Evolutionary conservation across 2,888 invertebrate species (phyloP).

Genomic region (Melanchra persicariae): DNA sequence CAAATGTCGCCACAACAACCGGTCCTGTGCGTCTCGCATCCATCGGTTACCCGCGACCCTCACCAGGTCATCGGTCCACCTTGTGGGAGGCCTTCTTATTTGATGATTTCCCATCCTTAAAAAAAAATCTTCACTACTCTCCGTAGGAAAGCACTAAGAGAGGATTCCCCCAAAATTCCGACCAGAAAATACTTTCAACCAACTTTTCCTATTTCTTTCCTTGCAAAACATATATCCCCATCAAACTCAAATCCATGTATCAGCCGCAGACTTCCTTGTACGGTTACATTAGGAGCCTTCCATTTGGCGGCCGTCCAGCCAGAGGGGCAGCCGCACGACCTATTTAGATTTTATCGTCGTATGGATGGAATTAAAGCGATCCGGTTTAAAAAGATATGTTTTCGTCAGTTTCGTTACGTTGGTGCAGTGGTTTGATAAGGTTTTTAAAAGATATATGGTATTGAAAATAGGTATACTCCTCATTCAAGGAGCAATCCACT

Average conservation of each 20-base stretch:
- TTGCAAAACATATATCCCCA: conserved; percentile 42
- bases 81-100: no score
- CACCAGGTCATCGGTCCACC: no score
- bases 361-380: conserved; percentile 61
- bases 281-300: conserved; percentile 62
- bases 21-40: no score
- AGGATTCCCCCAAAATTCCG: no score
- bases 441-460: not conserved
- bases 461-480: no score
- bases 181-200: not conserved
- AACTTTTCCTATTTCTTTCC: conserved; percentile 12
- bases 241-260: conserved; percentile 61
- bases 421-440: conserved; percentile 32
- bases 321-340: conserved; percentile 60
- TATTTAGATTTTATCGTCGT: conserved; percentile 67
- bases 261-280: conserved; percentile 59
- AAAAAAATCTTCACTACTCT: no score
- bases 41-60: no score
- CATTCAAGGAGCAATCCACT: no score
- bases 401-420: conserved; percentile 36
- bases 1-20: no score
- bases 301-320: conserved; percentile 64
- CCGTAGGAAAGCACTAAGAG: no score
- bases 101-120: no score
- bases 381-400: conserved; percentile 51